These are phyloP conservation scores for Crocodylus rhombifer DNA, from an alignment of 2,797 vertebrate species.

Conservation along the genomic window DNA sequence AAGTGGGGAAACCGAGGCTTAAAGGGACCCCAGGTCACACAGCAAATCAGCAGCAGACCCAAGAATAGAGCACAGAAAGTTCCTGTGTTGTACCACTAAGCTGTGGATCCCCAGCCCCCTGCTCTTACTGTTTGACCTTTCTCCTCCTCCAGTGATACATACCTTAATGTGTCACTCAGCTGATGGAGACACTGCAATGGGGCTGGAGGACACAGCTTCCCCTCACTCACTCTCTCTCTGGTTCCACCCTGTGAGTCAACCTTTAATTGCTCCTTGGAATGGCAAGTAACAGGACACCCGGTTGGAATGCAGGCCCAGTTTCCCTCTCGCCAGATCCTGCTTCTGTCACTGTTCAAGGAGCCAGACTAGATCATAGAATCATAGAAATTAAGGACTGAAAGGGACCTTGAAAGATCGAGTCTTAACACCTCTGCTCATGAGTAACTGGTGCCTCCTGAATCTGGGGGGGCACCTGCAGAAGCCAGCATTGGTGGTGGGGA, in stretches of 20 bases:
- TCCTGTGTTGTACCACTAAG: background rate
- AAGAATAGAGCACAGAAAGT: background rate
- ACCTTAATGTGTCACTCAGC: background rate
- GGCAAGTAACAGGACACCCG: constrained; percentile 74
- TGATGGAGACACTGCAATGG: background rate
- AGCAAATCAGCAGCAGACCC: background rate
- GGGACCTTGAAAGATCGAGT: background rate
- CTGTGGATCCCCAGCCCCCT: background rate
- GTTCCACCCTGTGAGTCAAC: constrained; percentile 72
- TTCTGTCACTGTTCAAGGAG: constrained; percentile 42
- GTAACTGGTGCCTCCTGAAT: too few relatives aligned
- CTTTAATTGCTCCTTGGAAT: constrained; percentile 68
- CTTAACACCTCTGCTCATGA: background rate
- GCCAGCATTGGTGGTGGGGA: too few relatives aligned
- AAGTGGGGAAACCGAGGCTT: background rate
- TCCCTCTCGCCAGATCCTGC: constrained; percentile 42
- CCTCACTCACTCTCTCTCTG: background rate
- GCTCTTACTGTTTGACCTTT: background rate
- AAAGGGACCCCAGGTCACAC: background rate
- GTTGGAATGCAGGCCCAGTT: background rate
- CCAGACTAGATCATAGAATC: constrained; percentile 8
- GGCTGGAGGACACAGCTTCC: constrained; percentile 31
- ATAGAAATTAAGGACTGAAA: background rate
- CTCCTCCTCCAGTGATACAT: background rate
- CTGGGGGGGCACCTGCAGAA: too few relatives aligned